These are phyloP conservation scores for Gymnorhina tibicen DNA, from an alignment of 2,113 vertebrate genomes.

Conservation along the genomic window DNA sequence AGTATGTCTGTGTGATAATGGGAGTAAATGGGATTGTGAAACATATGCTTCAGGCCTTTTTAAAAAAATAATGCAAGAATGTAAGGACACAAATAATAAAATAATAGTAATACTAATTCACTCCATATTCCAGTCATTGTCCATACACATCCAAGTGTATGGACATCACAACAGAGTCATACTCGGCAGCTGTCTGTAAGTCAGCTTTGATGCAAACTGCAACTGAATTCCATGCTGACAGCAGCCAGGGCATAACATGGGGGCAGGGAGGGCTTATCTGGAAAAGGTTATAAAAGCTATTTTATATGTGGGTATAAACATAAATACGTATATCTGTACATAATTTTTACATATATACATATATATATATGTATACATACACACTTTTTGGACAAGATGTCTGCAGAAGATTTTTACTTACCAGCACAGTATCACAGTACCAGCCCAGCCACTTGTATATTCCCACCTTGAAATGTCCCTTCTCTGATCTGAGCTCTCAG, in stretches of 20 bases:
- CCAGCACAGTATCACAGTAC: neutral
- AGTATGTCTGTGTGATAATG: neutral
- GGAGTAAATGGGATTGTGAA: constrained; percentile 17
- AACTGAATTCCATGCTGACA: neutral
- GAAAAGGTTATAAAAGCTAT: neutral
- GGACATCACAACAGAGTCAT: neutral
- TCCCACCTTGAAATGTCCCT: neutral
- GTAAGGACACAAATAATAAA: neutral
- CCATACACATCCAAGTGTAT: neutral
- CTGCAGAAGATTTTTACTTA: neutral
- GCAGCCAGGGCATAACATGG: neutral
- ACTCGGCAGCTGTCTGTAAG: neutral
- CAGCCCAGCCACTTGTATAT: neutral
- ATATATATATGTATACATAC: no score
- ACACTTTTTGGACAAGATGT: neutral
- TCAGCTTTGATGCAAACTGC: neutral
- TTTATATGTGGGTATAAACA: neutral
- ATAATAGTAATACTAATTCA: neutral
- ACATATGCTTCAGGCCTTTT: neutral
- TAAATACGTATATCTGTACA: neutral
- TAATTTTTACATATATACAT: no score
- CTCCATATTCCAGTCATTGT: neutral
- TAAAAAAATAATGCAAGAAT: neutral
- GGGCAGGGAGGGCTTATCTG: neutral
- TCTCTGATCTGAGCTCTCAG: neutral